Percentiles rank a stretch among this genome's conserved stretches.
Conservation (phyloP, 2,797 vertebrate species). For the Hemibagrus guttatus region DNA sequence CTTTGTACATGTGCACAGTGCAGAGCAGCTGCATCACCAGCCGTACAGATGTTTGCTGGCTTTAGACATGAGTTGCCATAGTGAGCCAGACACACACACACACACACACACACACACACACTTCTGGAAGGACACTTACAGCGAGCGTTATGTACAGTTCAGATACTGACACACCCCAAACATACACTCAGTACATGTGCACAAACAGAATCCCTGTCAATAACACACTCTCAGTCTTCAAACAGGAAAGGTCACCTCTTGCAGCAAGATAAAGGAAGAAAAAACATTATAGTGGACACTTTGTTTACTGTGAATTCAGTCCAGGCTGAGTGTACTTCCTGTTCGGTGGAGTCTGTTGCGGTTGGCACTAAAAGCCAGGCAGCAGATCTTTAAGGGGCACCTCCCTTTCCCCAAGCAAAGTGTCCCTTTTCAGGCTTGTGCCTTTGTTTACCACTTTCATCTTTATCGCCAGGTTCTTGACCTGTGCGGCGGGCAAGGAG, state of each 20-base stretch:
- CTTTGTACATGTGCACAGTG: conserved; percentile 34
- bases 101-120: conserved; percentile 16
- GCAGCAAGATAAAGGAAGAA: conserved; percentile 53
- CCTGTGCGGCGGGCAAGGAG: conserved; percentile 80
- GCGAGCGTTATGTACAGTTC: conserved; percentile 6
- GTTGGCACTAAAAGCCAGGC: conserved; percentile 71
- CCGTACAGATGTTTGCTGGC: conserved; percentile 24
- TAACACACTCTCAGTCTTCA: conserved; percentile 32
- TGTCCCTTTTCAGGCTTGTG: conserved; percentile 92
- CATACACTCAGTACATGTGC: neutral
- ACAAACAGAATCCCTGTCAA: neutral
- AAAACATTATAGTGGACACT: conserved; percentile 60
- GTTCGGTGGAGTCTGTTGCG: conserved; percentile 19
- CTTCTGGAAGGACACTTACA: conserved; percentile 31
- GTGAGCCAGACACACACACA: conserved; percentile 29
- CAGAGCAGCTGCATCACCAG: conserved; percentile 19
- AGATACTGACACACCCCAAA: conserved; percentile 33
- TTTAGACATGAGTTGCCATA: conserved; percentile 25
- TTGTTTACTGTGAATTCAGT: conserved; percentile 8
- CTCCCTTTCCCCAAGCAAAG: conserved; percentile 89
- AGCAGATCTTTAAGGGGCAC: conserved; percentile 84
- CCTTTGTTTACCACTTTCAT: conserved; percentile 99
- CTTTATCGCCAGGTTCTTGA: conserved; percentile 87
- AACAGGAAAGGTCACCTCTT: conserved; percentile 39
- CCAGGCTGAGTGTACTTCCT: conserved; percentile 23